phyloP scores from a whole-genome alignment of 37 sponge, comb jelly and placozoan species.

The Hexactinellida sp. region DNA sequence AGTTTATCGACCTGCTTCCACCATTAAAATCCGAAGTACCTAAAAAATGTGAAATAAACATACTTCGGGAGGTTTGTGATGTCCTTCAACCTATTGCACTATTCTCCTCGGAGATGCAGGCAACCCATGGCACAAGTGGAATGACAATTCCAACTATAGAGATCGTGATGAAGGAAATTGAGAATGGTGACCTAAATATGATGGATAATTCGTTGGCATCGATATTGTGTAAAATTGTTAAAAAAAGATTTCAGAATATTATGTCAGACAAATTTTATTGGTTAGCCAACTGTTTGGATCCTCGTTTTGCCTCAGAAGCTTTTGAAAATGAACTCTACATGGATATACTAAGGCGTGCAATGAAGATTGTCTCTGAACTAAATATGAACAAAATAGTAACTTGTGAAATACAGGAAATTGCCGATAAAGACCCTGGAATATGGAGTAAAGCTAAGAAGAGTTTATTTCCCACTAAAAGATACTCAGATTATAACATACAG shows the following conservation, averaged over 20 bases:
- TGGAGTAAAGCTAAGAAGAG: not conserved
- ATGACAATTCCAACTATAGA: not conserved
- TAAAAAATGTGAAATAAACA: not conserved
- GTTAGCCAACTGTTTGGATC: not conserved
- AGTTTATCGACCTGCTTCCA: not conserved
- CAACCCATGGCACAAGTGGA: conserved; percentile 1
- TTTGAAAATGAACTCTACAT: not conserved
- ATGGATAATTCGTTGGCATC: too few relatives aligned
- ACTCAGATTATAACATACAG: not conserved
- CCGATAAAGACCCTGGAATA: not conserved
- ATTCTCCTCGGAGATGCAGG: not conserved
- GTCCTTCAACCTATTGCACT: not conserved
- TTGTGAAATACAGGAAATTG: not conserved
- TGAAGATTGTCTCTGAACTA: not conserved
- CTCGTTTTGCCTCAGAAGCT: not conserved
- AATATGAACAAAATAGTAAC: not conserved
- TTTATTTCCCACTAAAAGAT: not conserved
- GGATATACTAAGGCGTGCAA: not conserved
- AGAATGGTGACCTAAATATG: not conserved
- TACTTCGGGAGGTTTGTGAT: not conserved
- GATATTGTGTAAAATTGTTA: not conserved
- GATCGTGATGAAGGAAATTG: not conserved
- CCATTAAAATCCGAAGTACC: not conserved
- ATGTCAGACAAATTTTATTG: not conserved
- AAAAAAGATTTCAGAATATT: not conserved